Evolutionary conservation across 2,797 vertebrate genomes (phyloP), one percentile per base, ranked within the genome.

Genomic region (Petrocephalus schoutedeni): DNA sequence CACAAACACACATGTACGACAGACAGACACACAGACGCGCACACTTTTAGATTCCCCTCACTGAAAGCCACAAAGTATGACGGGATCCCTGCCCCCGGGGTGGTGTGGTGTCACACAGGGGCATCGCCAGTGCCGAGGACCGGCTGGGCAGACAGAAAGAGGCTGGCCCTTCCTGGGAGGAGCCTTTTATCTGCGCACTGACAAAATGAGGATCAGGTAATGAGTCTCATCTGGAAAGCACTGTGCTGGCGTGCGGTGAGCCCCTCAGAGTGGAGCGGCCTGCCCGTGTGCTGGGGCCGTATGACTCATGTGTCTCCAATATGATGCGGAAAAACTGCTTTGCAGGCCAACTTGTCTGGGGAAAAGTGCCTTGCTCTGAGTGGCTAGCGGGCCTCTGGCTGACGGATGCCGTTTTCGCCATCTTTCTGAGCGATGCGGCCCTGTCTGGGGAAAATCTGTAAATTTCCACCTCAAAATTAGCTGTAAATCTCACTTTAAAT

Each of bases 381-480:
- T 41, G 28, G 32, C 36, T 36, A 32, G 12, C 53, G 53, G 6
- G 53, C 12, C 36, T 41, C 3, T 41, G 36, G 61, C 61, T 28
- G 61, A 67, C 9, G 36, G 67, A 41, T 41, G 32, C 67, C 10
- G 59, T 77, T 77, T 16, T 4, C 32, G 2, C 21, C 32, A 14
- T 51, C 14, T 49, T 16, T 82, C 51, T 2, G 4, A 21, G 54
- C 21, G 53, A 57, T 7, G 57, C 14, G 4, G 21, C 59, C 53
- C 4, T 57, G 54, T 85, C 51, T 28, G 23, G 54, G 54, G 9
- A 21, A 19, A 56, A n/a, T 8, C 23, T 19, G 23, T 5, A 57
- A 5, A 58, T 93, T 90, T 92, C 91, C 23, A 86, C 89, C 89
- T 89, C 57, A 88, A 67, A 90, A 88, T 67, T 71, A 71, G 51